These are phyloP conservation scores for Fringilla coelebs DNA, from an alignment of 2,797 vertebrate species.

Conservation along the genomic window DNA sequence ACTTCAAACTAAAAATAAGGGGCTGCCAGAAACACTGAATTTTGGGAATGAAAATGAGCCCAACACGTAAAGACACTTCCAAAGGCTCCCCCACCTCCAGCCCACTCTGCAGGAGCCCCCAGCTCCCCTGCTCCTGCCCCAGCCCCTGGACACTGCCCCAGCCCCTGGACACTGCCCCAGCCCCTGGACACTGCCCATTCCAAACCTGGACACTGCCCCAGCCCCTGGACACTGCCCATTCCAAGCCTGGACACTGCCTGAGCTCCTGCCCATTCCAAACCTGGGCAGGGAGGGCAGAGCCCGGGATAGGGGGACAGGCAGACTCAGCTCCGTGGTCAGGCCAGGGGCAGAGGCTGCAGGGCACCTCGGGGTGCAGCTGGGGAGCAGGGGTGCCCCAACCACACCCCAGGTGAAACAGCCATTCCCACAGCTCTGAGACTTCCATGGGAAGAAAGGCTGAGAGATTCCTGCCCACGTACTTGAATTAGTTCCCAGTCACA, in stretches of 20 bases:
- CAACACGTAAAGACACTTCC: constrained; percentile 7
- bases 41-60: constrained; percentile 55
- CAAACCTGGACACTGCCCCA: not conserved
- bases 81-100: constrained; percentile 35
- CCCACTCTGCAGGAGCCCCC: not conserved
- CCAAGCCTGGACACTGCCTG: no score
- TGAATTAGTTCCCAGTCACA: not conserved
- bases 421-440: not conserved
- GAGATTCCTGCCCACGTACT: not conserved
- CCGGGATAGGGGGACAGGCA: no score
- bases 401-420: not conserved
- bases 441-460: not conserved
- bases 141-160: no score
- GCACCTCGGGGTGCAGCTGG: fast-evolving
- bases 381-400: fast-evolving
- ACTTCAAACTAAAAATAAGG: constrained; percentile 59
- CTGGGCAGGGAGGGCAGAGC: not conserved
- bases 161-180: no score
- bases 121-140: not conserved
- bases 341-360: fast-evolving
- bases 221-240: no score
- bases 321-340: not conserved
- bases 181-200: no score
- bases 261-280: not conserved
- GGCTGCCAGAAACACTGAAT: constrained; percentile 55